Evolutionary conservation across 2,888 invertebrate genomes (phyloP), one percentile per base, ranked within the genome.

Genomic region (Harpagoxenus sublaevis): DNA sequence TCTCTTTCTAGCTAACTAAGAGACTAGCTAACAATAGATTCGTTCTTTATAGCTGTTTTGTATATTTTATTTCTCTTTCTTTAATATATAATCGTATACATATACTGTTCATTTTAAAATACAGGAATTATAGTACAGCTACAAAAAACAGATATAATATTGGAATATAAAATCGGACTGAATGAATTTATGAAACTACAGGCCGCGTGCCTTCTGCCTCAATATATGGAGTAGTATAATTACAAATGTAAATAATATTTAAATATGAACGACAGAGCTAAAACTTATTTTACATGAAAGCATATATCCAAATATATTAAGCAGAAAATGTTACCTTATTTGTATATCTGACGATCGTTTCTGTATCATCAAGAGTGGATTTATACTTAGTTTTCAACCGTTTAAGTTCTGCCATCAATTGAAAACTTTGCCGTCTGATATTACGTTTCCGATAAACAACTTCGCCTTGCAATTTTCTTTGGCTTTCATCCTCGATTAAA

Each of bases 401-500:
- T 66, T 84, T 92, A 18, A 93, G 86, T 89, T 94, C 94, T 86
- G 97, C 95, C 91, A 95, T 96, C 23, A 96, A 93, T 86, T 96
- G 95, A 28, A 96, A 95, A 92, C 96, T 96, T 90, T 96, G 96
- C 62, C 95, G 94, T 86, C 96, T 96, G 2, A 96, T 96, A 84
- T 96, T 95, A 42, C 96, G 96, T 94, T 97, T 97, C 83, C 96
- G 96, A 92, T 97, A 97, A 62, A 97, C 96, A 10, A 97, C 96
- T 88, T 96, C 96, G 0, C 97, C 97, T 89, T 94, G 94, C 23
- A 94, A 89, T 88, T 93, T 94, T 82, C 84, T 90, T 88, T 93
- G 91, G 62, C 91, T 90, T 81, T 93, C 85, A 88, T 92, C 90
- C 70, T 94, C 90, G 53, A 92, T 92, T 83, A 93, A 94, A 42